Base-by-base conservation (phyloP, 2,113 vertebrate genomes). In the Montifringilla adamsi region DNA sequence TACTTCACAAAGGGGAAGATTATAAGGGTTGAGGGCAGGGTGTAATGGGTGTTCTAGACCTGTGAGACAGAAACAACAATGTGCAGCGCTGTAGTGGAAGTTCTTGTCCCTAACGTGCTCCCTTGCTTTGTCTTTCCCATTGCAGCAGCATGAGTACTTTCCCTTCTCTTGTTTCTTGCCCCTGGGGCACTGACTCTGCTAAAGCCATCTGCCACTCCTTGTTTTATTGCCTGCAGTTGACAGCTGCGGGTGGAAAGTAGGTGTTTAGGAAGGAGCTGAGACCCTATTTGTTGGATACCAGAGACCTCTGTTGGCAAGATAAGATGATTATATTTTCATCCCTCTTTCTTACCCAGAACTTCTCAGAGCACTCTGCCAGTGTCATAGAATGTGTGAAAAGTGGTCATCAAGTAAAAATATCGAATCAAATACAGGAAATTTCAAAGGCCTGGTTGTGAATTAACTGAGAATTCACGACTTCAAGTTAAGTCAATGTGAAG, bases 231-330 rank as follows among this genome's bases (percentile, higher is more conserved):
- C 3, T 13, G 49, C 64, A 78, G 69, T 68, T 96, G 94, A 92
- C 94, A 96, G 90, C 93, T 95, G 93, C 43, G 68, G 92, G 80
- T 95, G 86, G 86, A 76, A 90, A 84, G 63, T 47, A 46, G 56
- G 52, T 76, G 47, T 37, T 89, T 77, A 39, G 60, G 68, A 64
- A 37, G 28, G 69, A 94, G 31, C 64, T 28, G 49, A 46, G 77
- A 74, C 87, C 44, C 76, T 68, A 1, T 81, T 92, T 19, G 7
- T 7, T 89, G 68, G 35, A 44, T 95, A 26, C 56, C 73, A 31
- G 92, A 92, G 87, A 84, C 73, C 73, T 92, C 87, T 93, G 53
- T 82, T 83, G 92, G 72, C 83, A 93, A 91, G 39, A 84, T 41
- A 52, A 64, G 9, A 27, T 37, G 19, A 31, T 72, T 62, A 1